Percentiles rank a stretch among this genome's conserved stretches.
phyloP scores from a whole-genome alignment of 2,888 invertebrate genomes.

The Callinectes sapidus region DNA sequence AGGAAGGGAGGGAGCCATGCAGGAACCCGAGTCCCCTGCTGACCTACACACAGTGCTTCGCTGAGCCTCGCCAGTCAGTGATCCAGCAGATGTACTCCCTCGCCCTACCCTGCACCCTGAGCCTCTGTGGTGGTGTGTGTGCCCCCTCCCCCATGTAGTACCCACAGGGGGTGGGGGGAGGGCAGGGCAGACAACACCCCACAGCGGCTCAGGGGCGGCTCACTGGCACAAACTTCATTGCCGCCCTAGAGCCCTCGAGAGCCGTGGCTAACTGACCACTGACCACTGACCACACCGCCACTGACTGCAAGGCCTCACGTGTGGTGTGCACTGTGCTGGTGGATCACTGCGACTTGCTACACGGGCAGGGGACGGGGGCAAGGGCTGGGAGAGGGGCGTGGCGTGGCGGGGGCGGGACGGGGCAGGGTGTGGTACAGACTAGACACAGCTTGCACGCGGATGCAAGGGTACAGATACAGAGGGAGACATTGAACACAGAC shows the following conservation, averaged over 20 bases:
- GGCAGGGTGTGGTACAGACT: constrained; percentile 32
- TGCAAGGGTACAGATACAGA: constrained; percentile 24
- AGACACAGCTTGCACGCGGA: constrained; percentile 27
- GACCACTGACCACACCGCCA: neutral
- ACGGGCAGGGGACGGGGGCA: neutral
- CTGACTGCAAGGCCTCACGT: neutral
- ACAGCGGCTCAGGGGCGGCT: neutral
- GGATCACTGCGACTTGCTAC: neutral
- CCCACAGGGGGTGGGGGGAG: neutral
- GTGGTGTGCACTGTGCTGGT: neutral
- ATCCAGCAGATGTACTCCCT: neutral
- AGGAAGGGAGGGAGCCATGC: constrained; percentile 34
- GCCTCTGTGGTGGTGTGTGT: neutral
- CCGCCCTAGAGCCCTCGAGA: neutral
- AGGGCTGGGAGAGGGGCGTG: constrained; percentile 7
- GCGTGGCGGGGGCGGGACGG: constrained; percentile 27
- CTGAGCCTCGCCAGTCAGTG: constrained; percentile 10
- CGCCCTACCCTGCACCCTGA: neutral
- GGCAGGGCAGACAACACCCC: neutral
- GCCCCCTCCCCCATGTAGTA: neutral
- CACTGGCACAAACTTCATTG: neutral
- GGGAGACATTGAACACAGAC: constrained; percentile 31
- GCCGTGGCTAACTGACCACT: neutral
- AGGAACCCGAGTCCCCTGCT: constrained; percentile 16
- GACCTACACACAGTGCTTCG: constrained; percentile 12